These are phyloP conservation scores for Epinephelus coioides DNA, from an alignment of 2,797 vertebrate species.

Conservation along the genomic window DNA sequence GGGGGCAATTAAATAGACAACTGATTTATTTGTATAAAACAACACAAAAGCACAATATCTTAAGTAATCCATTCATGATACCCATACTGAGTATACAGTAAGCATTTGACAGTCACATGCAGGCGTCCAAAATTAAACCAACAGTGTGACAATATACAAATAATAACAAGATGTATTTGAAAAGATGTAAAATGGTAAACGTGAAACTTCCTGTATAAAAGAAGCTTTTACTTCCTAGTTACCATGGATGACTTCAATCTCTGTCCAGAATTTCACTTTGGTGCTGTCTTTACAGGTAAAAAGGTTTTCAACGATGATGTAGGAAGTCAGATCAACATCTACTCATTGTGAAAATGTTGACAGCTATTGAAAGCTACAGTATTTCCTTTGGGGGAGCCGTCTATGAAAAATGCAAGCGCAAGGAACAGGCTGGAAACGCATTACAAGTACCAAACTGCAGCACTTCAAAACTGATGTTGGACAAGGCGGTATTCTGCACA, in stretches of 20 bases:
- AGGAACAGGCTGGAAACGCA: slow-evolving; percentile 47
- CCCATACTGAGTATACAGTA: not conserved
- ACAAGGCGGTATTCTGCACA: slow-evolving; percentile 38
- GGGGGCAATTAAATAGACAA: not conserved
- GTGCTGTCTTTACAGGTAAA: slow-evolving; percentile 8
- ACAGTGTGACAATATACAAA: not conserved
- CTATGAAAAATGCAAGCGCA: slow-evolving; percentile 56
- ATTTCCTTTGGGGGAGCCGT: slow-evolving; percentile 40
- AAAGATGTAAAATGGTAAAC: not conserved
- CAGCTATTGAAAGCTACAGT: slow-evolving; percentile 55
- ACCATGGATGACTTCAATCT: not conserved
- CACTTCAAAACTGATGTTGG: slow-evolving; percentile 36
- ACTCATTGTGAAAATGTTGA: slow-evolving; percentile 40
- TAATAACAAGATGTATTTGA: not conserved
- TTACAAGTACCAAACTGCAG: slow-evolving; percentile 41
- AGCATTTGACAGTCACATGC: no score
- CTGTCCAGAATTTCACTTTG: not conserved
- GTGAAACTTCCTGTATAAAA: no score
- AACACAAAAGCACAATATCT: not conserved
- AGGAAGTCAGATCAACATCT: slow-evolving; percentile 41
- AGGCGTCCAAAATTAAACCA: not conserved
- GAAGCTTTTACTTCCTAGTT: not conserved
- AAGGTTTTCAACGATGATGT: slow-evolving; percentile 3
- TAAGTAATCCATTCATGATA: not conserved
- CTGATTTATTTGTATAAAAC: no score